Evolutionary conservation across 2,113 vertebrate genomes (phyloP).

Genomic region (Argyrosomus japonicus): DNA sequence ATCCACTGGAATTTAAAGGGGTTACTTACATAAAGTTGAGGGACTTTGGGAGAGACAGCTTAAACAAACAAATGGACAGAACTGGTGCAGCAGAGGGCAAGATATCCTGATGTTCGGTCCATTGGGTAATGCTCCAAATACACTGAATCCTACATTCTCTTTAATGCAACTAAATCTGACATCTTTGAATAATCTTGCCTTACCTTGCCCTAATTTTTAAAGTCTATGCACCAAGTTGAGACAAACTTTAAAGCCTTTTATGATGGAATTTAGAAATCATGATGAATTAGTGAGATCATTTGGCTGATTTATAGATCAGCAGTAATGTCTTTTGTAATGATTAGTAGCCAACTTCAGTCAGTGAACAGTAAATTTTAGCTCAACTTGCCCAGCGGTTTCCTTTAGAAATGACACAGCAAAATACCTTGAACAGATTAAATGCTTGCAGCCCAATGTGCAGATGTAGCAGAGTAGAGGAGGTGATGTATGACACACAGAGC

Average conservation of each 20-base stretch:
- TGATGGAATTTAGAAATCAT: neutral
- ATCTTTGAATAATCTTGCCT: too few species aligned
- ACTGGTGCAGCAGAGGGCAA: too few species aligned
- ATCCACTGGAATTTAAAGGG: too few species aligned
- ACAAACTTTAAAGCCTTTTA: neutral
- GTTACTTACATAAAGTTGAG: too few species aligned
- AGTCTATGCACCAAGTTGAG: too few species aligned
- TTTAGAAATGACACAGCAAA: slow-evolving; percentile 37
- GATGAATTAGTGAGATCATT: neutral
- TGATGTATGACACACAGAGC: slow-evolving; percentile 47
- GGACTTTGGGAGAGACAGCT: too few species aligned
- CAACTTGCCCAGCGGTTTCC: neutral
- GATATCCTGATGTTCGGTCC: too few species aligned
- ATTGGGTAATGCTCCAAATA: neutral
- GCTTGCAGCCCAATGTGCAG: slow-evolving; percentile 15
- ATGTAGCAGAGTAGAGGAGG: slow-evolving; percentile 7
- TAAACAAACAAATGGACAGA: too few species aligned
- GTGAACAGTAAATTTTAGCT: neutral
- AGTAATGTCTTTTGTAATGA: neutral
- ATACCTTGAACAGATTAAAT: slow-evolving; percentile 23
- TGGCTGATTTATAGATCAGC: neutral
- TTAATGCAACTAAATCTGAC: too few species aligned
- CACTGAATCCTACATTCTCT: neutral
- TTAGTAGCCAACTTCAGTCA: neutral
- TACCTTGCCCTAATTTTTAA: too few species aligned